Percentiles rank a stretch among this genome's conserved stretches.
These are phyloP conservation scores for Acanthochromis polyacanthus DNA, from an alignment of 2,113 vertebrate genomes.

Conservation along the genomic window DNA sequence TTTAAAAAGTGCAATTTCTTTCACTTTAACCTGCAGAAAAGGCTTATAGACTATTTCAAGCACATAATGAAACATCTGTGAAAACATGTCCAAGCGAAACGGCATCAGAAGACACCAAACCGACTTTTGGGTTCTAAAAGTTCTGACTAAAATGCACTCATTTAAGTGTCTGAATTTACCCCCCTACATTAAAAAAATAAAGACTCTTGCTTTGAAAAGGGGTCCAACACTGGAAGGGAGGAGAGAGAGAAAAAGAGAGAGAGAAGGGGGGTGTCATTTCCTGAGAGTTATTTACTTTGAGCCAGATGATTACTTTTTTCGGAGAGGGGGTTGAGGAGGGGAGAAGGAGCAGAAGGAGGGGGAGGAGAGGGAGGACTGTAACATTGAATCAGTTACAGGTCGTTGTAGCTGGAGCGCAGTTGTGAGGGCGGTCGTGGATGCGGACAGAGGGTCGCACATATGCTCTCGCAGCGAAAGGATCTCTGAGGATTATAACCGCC, in stretches of 20 bases:
- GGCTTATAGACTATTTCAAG: neutral
- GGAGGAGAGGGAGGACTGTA: constrained; percentile 92
- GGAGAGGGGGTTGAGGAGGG: constrained; percentile 13
- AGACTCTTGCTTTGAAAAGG: constrained; percentile 91
- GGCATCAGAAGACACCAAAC: neutral
- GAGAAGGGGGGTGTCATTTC: constrained; percentile 88
- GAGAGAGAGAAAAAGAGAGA: constrained; percentile 78
- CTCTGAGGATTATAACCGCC: constrained; percentile 81
- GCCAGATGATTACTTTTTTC: constrained; percentile 92
- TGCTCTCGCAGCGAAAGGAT: constrained; percentile 78
- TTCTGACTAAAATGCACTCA: neutral
- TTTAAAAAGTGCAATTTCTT: neutral
- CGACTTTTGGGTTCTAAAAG: neutral
- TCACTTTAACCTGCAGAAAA: neutral
- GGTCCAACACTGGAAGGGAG: constrained; percentile 57
- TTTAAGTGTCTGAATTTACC: constrained; percentile 18
- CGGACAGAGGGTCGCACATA: constrained; percentile 83
- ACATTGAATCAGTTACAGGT: constrained; percentile 96
- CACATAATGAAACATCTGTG: neutral
- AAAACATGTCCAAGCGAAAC: neutral
- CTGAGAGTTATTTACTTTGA: constrained; percentile 97
- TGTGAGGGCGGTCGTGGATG: constrained; percentile 83
- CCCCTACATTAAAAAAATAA: neutral
- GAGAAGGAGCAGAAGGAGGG: neutral
- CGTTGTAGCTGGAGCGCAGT: constrained; percentile 87